phyloP scores from a whole-genome alignment of 2,113 vertebrate genomes.

The Glaucidium brasilianum region DNA sequence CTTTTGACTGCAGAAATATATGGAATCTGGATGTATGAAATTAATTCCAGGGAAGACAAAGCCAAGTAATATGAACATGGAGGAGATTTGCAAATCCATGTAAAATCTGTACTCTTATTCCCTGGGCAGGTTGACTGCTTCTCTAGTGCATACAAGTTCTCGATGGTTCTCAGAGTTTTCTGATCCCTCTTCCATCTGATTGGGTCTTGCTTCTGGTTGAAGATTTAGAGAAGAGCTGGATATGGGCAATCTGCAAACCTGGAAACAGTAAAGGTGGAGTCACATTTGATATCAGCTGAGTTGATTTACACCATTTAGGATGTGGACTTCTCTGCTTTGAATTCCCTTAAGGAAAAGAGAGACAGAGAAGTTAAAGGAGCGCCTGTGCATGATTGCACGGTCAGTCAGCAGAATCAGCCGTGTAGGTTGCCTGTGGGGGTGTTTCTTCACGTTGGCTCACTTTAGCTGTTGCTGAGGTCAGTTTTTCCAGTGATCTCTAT shows the following conservation, averaged over 20 bases:
- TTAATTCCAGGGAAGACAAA: neutral
- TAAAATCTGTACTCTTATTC: neutral
- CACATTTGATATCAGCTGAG: neutral
- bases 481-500: neutral
- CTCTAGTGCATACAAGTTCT: neutral
- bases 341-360: slow-evolving; percentile 1
- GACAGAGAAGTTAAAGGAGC: neutral
- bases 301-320: neutral
- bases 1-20: neutral
- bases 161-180: neutral
- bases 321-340: neutral
- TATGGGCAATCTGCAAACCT: neutral
- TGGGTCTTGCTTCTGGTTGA: neutral
- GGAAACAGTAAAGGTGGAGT: neutral
- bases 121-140: neutral
- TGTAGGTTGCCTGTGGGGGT: neutral
- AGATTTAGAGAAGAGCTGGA: neutral
- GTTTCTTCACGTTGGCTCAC: neutral
- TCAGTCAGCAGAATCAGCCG: neutral
- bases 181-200: neutral
- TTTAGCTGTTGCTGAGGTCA: neutral
- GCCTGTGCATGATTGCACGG: neutral
- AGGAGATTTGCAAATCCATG: neutral
- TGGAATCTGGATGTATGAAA: neutral
- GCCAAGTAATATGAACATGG: neutral